Percentiles rank a stretch among this genome's conserved stretches.
These are phyloP conservation scores for Protonemura montana DNA, from an alignment of 2,888 invertebrate genomes.

Conservation along the genomic window DNA sequence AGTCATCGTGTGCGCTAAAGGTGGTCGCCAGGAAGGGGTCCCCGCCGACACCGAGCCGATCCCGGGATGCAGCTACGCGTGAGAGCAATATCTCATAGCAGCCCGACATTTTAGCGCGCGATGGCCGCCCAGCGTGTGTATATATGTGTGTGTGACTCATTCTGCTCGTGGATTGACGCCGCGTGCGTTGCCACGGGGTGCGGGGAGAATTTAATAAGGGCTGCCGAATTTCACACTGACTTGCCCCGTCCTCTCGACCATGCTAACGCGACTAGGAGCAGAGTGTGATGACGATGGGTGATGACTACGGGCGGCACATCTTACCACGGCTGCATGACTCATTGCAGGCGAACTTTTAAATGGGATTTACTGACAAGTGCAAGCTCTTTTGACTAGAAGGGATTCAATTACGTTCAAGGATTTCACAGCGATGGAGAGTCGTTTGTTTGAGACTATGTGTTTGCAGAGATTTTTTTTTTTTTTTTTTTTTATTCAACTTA, in stretches of 20 bases:
- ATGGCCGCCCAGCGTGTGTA: neutral
- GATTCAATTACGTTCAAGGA: neutral
- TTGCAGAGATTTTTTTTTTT: too few relatives aligned
- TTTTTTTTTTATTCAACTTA: too few relatives aligned
- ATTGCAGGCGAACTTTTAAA: neutral
- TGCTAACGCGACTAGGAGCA: constrained; percentile 17
- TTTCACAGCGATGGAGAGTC: neutral
- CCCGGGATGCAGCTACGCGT: constrained; percentile 25
- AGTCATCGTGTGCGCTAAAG: neutral
- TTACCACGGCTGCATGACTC: neutral
- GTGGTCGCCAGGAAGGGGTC: neutral
- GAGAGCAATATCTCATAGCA: constrained; percentile 13
- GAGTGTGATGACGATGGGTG: neutral
- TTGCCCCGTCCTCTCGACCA: constrained; percentile 53
- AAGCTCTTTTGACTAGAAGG: neutral
- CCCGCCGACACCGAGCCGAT: neutral
- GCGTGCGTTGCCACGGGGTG: constrained; percentile 8
- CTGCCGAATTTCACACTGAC: constrained; percentile 59
- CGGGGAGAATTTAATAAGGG: constrained; percentile 57
- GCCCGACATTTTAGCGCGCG: neutral
- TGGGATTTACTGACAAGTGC: neutral
- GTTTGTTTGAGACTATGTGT: too few relatives aligned
- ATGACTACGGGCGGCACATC: too few relatives aligned
- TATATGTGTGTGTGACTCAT: constrained; percentile 29
- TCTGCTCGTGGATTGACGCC: neutral